Evolutionary conservation across 2,113 vertebrate species (phyloP).

Genomic region (Malurus elegans): DNA sequence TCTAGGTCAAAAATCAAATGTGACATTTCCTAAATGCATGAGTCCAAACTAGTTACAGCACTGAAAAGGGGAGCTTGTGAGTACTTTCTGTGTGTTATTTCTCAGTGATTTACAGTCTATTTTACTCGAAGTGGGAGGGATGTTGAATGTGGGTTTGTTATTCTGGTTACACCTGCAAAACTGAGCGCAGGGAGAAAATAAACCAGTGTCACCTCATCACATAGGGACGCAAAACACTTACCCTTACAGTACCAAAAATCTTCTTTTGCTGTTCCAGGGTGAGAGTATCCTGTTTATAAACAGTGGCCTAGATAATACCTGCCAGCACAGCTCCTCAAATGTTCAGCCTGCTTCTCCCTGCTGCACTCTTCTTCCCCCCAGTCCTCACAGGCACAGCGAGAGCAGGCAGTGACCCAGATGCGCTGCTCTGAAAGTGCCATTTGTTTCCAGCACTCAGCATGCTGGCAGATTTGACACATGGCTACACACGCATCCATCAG

Average conservation of each 20-base stretch:
- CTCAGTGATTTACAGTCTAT: background rate
- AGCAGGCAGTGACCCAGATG: slow-evolving; percentile 54
- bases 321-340: background rate
- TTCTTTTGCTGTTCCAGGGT: background rate
- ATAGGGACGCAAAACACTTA: background rate
- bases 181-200: background rate
- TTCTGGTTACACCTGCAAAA: background rate
- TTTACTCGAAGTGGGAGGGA: background rate
- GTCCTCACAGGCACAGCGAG: background rate
- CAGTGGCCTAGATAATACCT: background rate
- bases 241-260: background rate
- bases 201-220: background rate
- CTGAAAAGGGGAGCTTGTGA: background rate
- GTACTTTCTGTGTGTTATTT: background rate
- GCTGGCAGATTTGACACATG: slow-evolving; percentile 16
- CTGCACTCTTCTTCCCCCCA: background rate
- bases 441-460: background rate
- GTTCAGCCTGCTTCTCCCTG: background rate
- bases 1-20: slow-evolving; percentile 53
- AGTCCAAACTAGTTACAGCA: background rate
- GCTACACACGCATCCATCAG: background rate
- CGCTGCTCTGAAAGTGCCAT: slow-evolving; percentile 1
- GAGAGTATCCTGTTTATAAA: background rate
- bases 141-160: background rate
- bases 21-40: background rate